These are phyloP conservation scores for Thoracochromis brauschi DNA, from an alignment of 2,113 vertebrate genomes.

Conservation along the genomic window DNA sequence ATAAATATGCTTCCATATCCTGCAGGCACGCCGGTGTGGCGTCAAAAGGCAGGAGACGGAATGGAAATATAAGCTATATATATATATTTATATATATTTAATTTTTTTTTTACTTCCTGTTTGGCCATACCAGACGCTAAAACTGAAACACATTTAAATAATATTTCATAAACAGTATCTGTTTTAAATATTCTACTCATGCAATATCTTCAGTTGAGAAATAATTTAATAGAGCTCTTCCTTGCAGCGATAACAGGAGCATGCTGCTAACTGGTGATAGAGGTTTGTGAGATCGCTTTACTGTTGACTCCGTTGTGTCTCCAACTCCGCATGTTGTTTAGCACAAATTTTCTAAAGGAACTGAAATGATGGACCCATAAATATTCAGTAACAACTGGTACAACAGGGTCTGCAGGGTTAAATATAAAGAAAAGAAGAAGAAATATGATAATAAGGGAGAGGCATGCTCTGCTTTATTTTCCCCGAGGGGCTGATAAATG, in stretches of 20 bases:
- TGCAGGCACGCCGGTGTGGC: neutral
- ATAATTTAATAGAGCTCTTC: slow-evolving; percentile 66
- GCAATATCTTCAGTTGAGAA: slow-evolving; percentile 64
- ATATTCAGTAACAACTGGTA: neutral
- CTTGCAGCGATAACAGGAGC: neutral
- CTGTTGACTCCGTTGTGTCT: neutral
- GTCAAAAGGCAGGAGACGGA: neutral
- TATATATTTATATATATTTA: neutral
- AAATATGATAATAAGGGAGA: neutral
- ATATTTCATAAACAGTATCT: slow-evolving; percentile 40
- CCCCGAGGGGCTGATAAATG: neutral
- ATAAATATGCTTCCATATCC: slow-evolving; percentile 54
- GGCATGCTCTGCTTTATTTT: neutral
- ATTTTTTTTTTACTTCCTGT: neutral
- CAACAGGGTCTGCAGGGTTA: neutral
- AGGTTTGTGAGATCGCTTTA: neutral
- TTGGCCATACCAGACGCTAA: neutral
- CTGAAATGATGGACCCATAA: neutral
- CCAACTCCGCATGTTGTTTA: neutral
- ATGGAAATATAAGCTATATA: neutral
- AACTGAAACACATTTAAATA: slow-evolving; percentile 45
- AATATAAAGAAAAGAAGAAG: neutral
- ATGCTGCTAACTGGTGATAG: neutral
- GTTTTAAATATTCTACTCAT: slow-evolving; percentile 67
- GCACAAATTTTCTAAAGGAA: neutral